Percentiles rank a stretch among this genome's conserved stretches.
These are phyloP conservation scores for Scortum barcoo DNA, from an alignment of 2,113 vertebrate genomes.

Conservation along the genomic window DNA sequence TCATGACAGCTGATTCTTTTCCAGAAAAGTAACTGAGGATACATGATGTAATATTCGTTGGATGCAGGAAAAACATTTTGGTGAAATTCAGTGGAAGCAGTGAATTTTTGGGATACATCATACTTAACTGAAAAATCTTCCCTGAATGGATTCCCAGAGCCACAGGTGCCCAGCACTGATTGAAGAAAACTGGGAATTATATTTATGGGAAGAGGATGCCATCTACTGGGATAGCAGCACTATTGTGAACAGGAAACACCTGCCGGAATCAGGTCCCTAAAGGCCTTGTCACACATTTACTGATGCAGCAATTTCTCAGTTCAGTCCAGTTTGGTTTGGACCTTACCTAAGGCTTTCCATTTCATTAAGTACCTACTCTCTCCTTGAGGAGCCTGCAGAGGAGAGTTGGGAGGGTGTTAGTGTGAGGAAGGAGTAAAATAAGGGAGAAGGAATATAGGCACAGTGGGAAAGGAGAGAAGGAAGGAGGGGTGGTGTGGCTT, in stretches of 20 bases:
- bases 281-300: neutral
- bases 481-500: neutral
- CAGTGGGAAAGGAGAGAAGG: neutral
- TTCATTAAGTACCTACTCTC: neutral
- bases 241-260: constrained; percentile 1
- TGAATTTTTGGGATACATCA: neutral
- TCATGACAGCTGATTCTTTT: neutral
- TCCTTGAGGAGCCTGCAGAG: neutral
- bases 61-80: neutral
- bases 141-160: neutral
- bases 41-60: neutral
- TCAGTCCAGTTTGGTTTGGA: neutral
- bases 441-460: neutral
- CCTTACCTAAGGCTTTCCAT: neutral
- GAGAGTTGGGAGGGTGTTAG: neutral
- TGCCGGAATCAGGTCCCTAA: neutral
- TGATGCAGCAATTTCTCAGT: neutral
- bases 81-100: neutral
- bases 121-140: neutral
- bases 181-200: constrained; percentile 39
- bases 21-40: neutral
- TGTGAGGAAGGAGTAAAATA: neutral
- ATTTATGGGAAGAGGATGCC: constrained; percentile 73
- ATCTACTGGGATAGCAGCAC: constrained; percentile 75
- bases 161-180: neutral